Evolutionary conservation across 2,797 vertebrate species (phyloP).

Genomic region (Ciconia nigra): DNA sequence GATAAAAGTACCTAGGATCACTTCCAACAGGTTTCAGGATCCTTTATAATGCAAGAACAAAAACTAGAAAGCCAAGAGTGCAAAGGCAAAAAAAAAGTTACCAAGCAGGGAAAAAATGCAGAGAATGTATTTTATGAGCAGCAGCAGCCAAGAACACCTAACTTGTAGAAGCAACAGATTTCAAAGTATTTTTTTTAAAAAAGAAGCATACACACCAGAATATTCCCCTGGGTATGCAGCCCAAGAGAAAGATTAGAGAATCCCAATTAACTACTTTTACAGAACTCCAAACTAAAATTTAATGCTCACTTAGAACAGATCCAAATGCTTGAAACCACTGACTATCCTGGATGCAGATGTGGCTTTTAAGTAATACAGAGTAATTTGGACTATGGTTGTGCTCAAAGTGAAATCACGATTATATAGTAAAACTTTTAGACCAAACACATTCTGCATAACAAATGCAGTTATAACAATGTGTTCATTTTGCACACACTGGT

Average conservation of each 20-base stretch:
- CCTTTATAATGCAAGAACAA: neutral
- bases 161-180: constrained; percentile 62
- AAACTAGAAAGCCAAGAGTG: constrained; percentile 32
- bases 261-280: constrained; percentile 75
- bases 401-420: neutral
- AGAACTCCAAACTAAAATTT: constrained; percentile 20
- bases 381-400: neutral
- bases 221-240: constrained; percentile 87
- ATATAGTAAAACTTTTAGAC: neutral
- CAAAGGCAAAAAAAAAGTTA: constrained; percentile 36
- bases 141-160: constrained; percentile 67
- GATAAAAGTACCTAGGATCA: neutral
- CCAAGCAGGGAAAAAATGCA: constrained; percentile 50
- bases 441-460: neutral
- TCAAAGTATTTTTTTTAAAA: constrained; percentile 23
- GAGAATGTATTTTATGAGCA: constrained; percentile 66
- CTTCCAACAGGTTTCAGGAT: neutral
- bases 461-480: neutral
- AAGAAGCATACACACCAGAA: constrained; percentile 91
- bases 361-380: neutral
- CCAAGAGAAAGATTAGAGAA: constrained; percentile 81
- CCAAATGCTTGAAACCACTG: neutral
- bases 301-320: constrained; percentile 39
- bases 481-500: neutral
- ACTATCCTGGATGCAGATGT: neutral